Evolutionary conservation across 2,113 vertebrate genomes (phyloP).

Genomic region (Meleagris gallopavo): DNA sequence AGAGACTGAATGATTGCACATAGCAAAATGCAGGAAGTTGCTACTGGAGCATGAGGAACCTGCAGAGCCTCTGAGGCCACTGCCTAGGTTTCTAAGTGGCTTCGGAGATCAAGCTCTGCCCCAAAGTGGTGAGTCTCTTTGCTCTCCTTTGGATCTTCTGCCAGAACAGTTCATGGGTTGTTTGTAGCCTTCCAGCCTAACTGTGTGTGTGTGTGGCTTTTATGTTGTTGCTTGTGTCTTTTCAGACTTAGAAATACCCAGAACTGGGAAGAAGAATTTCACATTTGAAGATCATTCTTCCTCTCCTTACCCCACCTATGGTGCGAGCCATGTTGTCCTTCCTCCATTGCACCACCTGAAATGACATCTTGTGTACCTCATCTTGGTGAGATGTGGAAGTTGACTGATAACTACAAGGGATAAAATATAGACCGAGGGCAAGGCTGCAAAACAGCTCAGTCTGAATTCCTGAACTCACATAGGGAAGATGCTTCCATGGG

Average conservation of each 20-base stretch:
- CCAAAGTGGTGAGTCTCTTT: accelerated
- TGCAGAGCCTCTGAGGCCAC: not conserved
- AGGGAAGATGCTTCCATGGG: not conserved
- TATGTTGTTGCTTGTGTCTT: not conserved
- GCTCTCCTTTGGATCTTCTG: not conserved
- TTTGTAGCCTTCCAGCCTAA: not conserved
- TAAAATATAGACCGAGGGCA: not conserved
- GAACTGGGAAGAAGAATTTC: not conserved
- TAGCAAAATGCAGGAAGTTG: not conserved
- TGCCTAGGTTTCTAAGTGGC: not conserved
- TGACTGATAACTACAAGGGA: not conserved
- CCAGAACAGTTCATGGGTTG: not conserved
- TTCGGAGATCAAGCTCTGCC: not conserved
- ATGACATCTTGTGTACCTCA: not conserved
- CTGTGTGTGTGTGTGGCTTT: not conserved
- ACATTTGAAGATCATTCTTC: not conserved
- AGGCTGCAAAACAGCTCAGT: not conserved
- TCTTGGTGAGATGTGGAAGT: not conserved
- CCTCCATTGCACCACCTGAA: not conserved
- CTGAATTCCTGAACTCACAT: accelerated
- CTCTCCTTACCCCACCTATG: not conserved
- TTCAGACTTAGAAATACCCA: not conserved
- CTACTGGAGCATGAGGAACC: not conserved
- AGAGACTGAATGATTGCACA: not conserved
- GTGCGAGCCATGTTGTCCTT: accelerated